phyloP scores from a whole-genome alignment of 2,113 vertebrate species.

The Bos taurus region DNA sequence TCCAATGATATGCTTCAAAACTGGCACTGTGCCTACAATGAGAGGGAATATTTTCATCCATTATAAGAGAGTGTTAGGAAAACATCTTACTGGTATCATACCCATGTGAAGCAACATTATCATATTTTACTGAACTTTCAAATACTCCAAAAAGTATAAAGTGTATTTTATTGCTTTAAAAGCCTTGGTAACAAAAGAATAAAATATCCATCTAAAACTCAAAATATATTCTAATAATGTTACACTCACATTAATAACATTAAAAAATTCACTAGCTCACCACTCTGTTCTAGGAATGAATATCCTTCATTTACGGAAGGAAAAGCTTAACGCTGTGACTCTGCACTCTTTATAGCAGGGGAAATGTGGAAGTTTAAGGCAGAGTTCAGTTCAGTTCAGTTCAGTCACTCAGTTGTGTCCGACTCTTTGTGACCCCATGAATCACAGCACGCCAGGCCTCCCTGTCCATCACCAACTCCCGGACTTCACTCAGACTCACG shows the following conservation, averaged over 20 bases:
- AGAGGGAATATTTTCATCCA: conserved; percentile 51
- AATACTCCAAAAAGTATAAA: conserved; percentile 39
- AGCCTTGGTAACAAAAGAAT: conserved; percentile 57
- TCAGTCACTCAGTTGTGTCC: too few relatives aligned
- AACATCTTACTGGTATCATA: conserved; percentile 51
- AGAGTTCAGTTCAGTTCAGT: background rate
- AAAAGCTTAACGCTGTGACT: background rate
- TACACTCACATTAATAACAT: conserved; percentile 30
- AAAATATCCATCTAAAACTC: conserved; percentile 31
- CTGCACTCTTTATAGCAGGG: background rate
- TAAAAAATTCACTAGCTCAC: background rate
- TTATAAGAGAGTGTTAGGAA: conserved; percentile 51
- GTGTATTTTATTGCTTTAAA: conserved; percentile 61
- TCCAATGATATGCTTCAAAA: conserved; percentile 55
- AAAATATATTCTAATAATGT: conserved; percentile 45
- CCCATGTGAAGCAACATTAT: conserved; percentile 34
- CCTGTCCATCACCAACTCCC: too few relatives aligned
- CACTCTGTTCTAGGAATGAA: background rate
- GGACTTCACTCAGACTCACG: too few relatives aligned
- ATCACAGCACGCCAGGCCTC: too few relatives aligned
- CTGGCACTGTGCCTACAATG: background rate
- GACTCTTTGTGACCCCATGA: too few relatives aligned
- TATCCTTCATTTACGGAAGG: background rate
- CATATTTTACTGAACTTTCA: conserved; percentile 62
- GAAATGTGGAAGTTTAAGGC: background rate